Evolutionary conservation across 2,888 invertebrate species (phyloP).

Genomic region (Nezara viridula): DNA sequence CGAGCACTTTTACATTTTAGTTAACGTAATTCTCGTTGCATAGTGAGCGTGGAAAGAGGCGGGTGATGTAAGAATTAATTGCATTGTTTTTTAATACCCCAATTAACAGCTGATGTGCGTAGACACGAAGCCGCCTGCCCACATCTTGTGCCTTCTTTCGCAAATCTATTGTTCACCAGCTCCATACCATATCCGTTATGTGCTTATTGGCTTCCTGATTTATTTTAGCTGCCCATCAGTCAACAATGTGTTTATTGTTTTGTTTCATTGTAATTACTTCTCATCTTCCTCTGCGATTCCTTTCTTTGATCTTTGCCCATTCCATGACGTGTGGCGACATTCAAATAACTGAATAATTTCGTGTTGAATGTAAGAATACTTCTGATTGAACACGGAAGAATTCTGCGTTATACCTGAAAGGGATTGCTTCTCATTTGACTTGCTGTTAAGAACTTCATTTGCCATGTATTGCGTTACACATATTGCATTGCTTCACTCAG

Average conservation of each 20-base stretch:
- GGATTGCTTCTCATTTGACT: background rate
- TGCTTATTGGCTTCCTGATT: conserved; percentile 16
- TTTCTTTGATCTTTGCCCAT: background rate
- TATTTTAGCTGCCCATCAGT: background rate
- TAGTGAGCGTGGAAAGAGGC: conserved; percentile 2
- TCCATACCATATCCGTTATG: background rate
- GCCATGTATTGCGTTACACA: no score
- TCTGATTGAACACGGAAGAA: background rate
- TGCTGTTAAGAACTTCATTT: no score
- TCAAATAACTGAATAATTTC: background rate
- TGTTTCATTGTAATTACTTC: background rate
- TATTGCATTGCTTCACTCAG: no score
- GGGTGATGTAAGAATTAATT: conserved; percentile 16
- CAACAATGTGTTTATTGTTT: background rate
- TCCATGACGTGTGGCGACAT: background rate
- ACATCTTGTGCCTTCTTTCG: conserved; percentile 9
- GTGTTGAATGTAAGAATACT: background rate
- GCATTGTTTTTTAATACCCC: conserved; percentile 30
- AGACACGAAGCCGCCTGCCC: background rate
- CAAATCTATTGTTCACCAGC: background rate
- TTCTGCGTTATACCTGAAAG: background rate
- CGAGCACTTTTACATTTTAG: background rate
- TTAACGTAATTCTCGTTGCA: conserved; percentile 19
- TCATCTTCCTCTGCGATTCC: background rate
- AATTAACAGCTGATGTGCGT: conserved; percentile 27